Base-by-base conservation (phyloP, 2,797 vertebrate species). In the Chloroceryle inda region DNA sequence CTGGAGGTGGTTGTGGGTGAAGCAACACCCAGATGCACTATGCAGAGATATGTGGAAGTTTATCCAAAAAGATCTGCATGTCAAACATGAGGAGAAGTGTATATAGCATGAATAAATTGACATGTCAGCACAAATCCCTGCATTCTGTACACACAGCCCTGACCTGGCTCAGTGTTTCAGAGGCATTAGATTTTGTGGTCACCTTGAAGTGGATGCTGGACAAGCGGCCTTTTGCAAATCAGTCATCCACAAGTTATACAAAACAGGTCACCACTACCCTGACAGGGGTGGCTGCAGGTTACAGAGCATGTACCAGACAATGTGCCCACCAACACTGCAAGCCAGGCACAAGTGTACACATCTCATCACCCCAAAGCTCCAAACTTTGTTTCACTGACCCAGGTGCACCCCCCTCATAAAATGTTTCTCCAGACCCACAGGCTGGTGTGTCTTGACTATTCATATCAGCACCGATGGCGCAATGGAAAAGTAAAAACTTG, bases 21-120 rank as follows among this genome's bases (percentile, higher is more conserved):
- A 97, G 82, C 88, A 96, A 96, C 92, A 92, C 73, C 82, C 89
- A 94, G 81, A 96, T 94, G 55, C 55, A 26, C 53, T 72, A 81
- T 7, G 56, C 55, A 84, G 76, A 94, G 94, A 89, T 86, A 89
- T 2, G 2, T 88, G 64, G 66, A 96, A 69, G 85, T 96, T 97
- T 97, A 97, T 95, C 92, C 94, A 88, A 69, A 83, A 67, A 87
- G 47, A 97, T 97, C 95, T 97, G 93, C 94, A 96, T 92, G 93
- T 95, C 92, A 94, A 94, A 97, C 88, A 95, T 3, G 8, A 94
- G 82, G 67, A 95, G 93, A 93, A 91, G 59, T 56, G 50, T 93
- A 94, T 95, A 77, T 29, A 88, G 76, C 59, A 88, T 78, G 88
- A 97, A 96, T 96, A 94, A 96, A 93, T 64, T 85, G 90, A 92